These are phyloP conservation scores for Eupithecia exiguata DNA, from an alignment of 2,888 invertebrate genomes.

Conservation along the genomic window DNA sequence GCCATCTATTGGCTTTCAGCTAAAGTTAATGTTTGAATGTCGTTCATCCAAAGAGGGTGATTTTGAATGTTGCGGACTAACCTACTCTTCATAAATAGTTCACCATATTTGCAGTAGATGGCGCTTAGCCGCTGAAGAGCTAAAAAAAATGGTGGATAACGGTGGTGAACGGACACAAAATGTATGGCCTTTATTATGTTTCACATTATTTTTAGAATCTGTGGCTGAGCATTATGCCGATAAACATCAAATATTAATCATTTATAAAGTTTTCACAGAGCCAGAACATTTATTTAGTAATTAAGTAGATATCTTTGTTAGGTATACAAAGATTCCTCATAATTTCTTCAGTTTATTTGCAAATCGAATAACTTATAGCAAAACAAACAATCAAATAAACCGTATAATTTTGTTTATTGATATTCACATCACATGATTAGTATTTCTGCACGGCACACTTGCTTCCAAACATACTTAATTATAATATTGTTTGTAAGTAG, in stretches of 20 bases:
- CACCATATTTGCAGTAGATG: not conserved
- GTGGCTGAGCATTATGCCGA: too few relatives aligned
- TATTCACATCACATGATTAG: too few relatives aligned
- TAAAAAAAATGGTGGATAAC: not conserved
- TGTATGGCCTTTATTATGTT: too few relatives aligned
- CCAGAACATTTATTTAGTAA: too few relatives aligned
- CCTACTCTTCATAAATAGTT: not conserved
- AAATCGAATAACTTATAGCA: constrained; percentile 27
- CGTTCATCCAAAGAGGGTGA: not conserved
- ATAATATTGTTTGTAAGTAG: not conserved
- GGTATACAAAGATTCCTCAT: too few relatives aligned
- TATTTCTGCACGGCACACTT: constrained; percentile 32
- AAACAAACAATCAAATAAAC: constrained; percentile 41
- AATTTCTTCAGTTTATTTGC: not conserved
- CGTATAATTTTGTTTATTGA: constrained; percentile 34
- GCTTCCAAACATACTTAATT: not conserved
- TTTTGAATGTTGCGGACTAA: not conserved
- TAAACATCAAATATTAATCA: too few relatives aligned
- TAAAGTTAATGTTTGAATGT: not conserved
- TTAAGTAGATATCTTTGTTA: too few relatives aligned
- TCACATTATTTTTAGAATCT: too few relatives aligned
- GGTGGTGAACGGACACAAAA: not conserved
- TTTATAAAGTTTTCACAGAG: too few relatives aligned
- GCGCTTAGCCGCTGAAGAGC: not conserved
- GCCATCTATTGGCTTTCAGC: not conserved